phyloP scores from a whole-genome alignment of 2,113 vertebrate species.

The Pardalotus punctatus region DNA sequence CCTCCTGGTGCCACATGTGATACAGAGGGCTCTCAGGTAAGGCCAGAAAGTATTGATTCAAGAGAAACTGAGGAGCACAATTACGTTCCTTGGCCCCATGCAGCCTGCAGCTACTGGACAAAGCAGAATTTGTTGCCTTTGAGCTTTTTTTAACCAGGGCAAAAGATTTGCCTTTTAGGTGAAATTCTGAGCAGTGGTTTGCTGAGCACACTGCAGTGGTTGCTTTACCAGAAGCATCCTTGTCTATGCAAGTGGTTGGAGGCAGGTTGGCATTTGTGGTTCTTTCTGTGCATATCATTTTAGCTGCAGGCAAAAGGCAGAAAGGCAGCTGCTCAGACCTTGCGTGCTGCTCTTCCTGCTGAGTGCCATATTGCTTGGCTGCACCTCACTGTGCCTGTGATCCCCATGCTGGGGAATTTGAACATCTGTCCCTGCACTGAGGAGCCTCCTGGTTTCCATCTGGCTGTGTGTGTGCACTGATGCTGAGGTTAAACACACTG shows the following conservation, averaged over 20 bases:
- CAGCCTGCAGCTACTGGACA: neutral
- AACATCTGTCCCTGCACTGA: neutral
- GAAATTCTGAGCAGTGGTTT: neutral
- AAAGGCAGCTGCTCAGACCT: constrained; percentile 8
- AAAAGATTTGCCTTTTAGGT: neutral
- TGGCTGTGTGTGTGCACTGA: neutral
- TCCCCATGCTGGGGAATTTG: neutral
- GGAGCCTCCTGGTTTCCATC: constrained; percentile 30
- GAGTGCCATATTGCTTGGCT: neutral
- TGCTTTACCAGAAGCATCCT: neutral
- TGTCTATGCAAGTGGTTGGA: neutral
- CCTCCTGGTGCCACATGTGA: neutral
- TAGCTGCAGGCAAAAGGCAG: neutral
- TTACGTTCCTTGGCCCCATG: neutral
- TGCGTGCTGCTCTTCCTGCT: neutral
- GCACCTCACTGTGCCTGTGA: neutral
- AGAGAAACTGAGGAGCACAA: neutral
- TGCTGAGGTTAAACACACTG: neutral
- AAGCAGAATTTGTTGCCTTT: neutral
- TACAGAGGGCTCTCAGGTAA: neutral
- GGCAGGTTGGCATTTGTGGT: neutral
- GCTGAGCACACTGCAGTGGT: neutral
- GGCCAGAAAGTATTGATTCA: neutral
- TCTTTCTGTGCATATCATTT: rapidly evolving
- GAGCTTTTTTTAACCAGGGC: neutral